Evolutionary conservation across 2,888 invertebrate species (phyloP).

Genomic region (Synergus japonicus): DNA sequence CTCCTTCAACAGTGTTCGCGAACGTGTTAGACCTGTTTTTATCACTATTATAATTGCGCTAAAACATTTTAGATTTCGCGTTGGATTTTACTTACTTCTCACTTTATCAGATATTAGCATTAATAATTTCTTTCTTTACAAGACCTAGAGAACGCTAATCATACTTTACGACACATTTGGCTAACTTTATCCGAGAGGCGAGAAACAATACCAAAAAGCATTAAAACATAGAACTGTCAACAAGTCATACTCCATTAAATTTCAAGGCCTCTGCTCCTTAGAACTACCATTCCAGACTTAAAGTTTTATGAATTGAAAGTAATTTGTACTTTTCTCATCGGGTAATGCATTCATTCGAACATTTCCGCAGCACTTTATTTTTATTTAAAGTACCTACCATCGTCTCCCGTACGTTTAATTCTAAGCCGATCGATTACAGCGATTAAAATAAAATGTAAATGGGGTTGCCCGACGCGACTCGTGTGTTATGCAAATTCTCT

Average conservation of each 20-base stretch:
- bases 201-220: no score
- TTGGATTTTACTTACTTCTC: no score
- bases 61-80: not conserved
- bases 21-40: not conserved
- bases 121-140: no score
- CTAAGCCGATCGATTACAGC: slow-evolving; percentile 74
- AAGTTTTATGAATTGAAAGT: slow-evolving; percentile 64
- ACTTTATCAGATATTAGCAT: no score
- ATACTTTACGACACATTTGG: no score
- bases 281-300: not conserved
- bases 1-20: not conserved
- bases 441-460: slow-evolving; percentile 77
- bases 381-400: slow-evolving; percentile 71
- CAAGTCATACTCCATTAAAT: not conserved
- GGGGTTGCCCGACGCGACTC: slow-evolving; percentile 61
- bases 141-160: no score
- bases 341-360: slow-evolving; percentile 72
- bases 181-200: no score
- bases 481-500: slow-evolving; percentile 76
- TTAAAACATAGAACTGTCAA: not conserved
- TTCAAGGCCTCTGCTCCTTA: not conserved
- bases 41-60: not conserved
- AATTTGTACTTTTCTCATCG: slow-evolving; percentile 72
- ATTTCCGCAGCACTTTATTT: slow-evolving; percentile 73
- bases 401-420: slow-evolving; percentile 65